These are phyloP conservation scores for Tetramorium simillimum DNA, from an alignment of 1,140 invertebrate species.

Conservation along the genomic window DNA sequence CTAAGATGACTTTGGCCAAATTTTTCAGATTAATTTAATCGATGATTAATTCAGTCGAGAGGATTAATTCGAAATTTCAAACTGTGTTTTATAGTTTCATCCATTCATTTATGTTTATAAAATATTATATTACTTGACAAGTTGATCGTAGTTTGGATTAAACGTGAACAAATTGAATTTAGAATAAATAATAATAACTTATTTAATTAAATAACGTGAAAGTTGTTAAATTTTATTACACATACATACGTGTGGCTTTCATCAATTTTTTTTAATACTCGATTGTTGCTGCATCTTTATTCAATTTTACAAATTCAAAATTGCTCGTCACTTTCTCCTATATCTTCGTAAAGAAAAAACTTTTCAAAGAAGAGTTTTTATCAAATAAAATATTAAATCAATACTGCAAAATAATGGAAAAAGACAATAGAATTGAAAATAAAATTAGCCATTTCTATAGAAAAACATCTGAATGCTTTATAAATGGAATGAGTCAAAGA, in stretches of 20 bases:
- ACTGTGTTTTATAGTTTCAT: not conserved
- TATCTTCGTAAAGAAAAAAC: not conserved
- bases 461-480: not conserved
- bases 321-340: not conserved
- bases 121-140: not conserved
- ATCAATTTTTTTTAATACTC: not conserved
- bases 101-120: not conserved
- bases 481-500: not conserved
- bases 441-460: not conserved
- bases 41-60: not conserved
- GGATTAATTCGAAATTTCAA: not conserved
- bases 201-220: not conserved
- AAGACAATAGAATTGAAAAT: not conserved
- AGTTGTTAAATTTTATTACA: no score
- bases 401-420: not conserved
- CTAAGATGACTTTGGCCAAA: not conserved
- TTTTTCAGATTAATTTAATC: not conserved
- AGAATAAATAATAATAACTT: not conserved
- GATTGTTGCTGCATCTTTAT: not conserved
- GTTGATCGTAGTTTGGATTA: not conserved
- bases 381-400: not conserved
- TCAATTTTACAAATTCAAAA: not conserved
- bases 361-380: not conserved
- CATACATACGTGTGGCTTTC: not conserved
- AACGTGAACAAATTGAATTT: not conserved